These are phyloP conservation scores for Nephrotoma flavescens DNA, from an alignment of 2,888 invertebrate species.

Conservation along the genomic window DNA sequence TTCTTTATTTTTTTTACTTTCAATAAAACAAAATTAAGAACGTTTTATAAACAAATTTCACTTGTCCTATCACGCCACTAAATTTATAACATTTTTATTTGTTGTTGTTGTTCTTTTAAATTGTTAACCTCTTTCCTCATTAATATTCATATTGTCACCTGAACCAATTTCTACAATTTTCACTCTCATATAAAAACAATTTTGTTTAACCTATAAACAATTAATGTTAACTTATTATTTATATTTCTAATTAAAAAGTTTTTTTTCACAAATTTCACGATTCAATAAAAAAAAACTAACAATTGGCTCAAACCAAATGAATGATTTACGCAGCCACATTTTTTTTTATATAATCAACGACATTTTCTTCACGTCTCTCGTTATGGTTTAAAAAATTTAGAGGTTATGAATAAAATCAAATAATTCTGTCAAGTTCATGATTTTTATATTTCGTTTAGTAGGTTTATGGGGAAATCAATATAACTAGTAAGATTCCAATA, in stretches of 20 bases:
- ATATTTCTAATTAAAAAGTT: neutral
- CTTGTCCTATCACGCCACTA: neutral
- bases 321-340: neutral
- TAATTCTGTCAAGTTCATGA: neutral
- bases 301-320: neutral
- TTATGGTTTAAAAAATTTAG: neutral
- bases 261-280: neutral
- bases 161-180: neutral
- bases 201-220: neutral
- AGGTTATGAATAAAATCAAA: neutral
- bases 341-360: neutral
- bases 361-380: neutral
- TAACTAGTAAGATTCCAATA: neutral
- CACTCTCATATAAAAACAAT: neutral
- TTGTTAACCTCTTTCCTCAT: neutral
- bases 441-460: neutral
- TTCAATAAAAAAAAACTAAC: neutral
- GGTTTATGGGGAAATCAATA: neutral
- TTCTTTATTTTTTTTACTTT: neutral
- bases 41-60: neutral
- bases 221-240: neutral
- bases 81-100: neutral
- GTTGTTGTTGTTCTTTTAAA: neutral
- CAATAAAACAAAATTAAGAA: neutral
- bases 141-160: neutral